phyloP scores from a whole-genome alignment of 2,888 invertebrate species.

The Eupithecia vulgata region DNA sequence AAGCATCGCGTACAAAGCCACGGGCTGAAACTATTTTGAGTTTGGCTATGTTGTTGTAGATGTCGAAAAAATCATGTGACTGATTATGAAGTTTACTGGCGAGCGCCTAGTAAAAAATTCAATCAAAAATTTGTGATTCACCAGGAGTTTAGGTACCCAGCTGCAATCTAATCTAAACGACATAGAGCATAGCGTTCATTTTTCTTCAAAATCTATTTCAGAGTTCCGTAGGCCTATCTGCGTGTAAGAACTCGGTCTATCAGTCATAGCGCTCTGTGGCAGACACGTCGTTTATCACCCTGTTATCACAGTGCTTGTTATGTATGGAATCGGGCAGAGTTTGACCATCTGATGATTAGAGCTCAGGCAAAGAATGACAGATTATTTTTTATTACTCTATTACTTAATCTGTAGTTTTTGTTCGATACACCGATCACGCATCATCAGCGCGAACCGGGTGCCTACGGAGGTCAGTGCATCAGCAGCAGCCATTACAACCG shows the following conservation, averaged over 20 bases:
- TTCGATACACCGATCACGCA: too few relatives aligned
- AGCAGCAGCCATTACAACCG: too few relatives aligned
- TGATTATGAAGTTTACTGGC: too few relatives aligned
- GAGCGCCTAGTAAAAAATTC: too few relatives aligned
- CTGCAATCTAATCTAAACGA: not conserved
- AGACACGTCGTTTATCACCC: slow-evolving; percentile 63
- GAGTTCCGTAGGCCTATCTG: slow-evolving; percentile 22
- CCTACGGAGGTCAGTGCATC: too few relatives aligned
- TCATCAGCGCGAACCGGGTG: too few relatives aligned
- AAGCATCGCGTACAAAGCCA: too few relatives aligned
- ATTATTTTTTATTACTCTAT: too few relatives aligned
- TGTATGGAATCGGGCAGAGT: slow-evolving; percentile 15
- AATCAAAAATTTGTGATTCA: not conserved
- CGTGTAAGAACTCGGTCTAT: slow-evolving; percentile 60
- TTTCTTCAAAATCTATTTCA: not conserved
- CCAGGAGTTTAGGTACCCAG: not conserved
- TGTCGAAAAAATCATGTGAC: too few relatives aligned
- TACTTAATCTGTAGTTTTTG: too few relatives aligned
- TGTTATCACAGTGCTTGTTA: slow-evolving; percentile 31
- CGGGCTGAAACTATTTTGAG: too few relatives aligned
- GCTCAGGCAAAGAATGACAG: not conserved
- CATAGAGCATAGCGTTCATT: not conserved
- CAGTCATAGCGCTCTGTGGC: slow-evolving; percentile 59
- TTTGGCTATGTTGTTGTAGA: too few relatives aligned
- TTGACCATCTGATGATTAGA: slow-evolving; percentile 14